A percentile compares a stretch with the other conserved stretches of the same genome.
phyloP scores from a whole-genome alignment of 1,140 invertebrate genomes.

The Eumaeus atala region DNA sequence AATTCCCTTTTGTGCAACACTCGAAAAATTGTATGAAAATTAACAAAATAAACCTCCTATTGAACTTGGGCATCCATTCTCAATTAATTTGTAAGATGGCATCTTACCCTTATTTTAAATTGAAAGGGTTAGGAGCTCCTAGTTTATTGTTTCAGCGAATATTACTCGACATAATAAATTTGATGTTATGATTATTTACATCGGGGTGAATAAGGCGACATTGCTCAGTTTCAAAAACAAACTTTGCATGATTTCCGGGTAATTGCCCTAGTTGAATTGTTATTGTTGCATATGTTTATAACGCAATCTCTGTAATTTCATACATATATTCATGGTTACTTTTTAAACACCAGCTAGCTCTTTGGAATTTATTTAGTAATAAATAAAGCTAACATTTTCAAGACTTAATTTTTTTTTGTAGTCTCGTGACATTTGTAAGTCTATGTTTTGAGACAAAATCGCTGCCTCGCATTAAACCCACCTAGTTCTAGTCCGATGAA shows the following conservation, averaged over 20 bases:
- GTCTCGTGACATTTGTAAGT: no score
- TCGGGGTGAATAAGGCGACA: constrained; percentile 16
- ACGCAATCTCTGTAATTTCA: no score
- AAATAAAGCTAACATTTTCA: no score
- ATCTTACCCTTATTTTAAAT: constrained; percentile 25
- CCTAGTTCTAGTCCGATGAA: no score
- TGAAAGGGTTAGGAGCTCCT: constrained; percentile 31
- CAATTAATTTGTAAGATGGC: constrained; percentile 28
- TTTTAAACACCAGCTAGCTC: no score
- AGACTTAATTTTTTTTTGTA: no score
- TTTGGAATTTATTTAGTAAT: no score
- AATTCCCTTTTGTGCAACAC: neutral
- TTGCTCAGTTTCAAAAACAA: constrained; percentile 6
- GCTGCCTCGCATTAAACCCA: no score
- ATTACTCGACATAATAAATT: constrained; percentile 38
- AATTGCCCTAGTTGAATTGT: no score
- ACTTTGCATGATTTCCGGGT: neutral
- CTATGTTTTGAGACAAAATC: no score
- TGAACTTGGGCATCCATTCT: constrained; percentile 16
- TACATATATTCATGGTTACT: no score
- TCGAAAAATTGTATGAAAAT: constrained; percentile 13
- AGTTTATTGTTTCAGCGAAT: constrained; percentile 41
- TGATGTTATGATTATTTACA: constrained; percentile 49
- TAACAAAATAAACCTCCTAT: constrained; percentile 12
- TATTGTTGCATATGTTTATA: no score